These are phyloP conservation scores for Solen grandis DNA, from an alignment of 1,140 invertebrate species.

Conservation along the genomic window DNA sequence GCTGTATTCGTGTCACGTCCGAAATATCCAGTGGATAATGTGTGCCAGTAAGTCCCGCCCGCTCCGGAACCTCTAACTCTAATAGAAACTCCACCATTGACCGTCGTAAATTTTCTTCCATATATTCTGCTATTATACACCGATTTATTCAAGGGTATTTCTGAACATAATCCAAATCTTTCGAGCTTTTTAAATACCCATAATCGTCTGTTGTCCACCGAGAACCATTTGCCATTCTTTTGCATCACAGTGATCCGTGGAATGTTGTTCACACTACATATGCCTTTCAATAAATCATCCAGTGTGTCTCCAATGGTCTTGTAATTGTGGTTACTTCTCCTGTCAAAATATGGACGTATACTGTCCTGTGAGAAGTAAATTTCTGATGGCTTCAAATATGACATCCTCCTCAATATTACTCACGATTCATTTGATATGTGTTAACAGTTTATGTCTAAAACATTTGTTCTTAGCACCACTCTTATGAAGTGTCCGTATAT, in stretches of 20 bases:
- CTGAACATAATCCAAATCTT: conserved; percentile 6
- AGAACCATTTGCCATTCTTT: conserved; percentile 1
- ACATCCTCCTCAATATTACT: too few species aligned
- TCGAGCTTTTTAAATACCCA: conserved; percentile 42
- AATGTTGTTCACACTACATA: background rate
- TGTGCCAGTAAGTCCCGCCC: background rate
- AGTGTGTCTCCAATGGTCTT: background rate
- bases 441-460: too few species aligned
- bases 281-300: background rate
- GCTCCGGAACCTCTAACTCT: background rate
- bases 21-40: background rate
- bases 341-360: conserved; percentile 3
- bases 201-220: conserved; percentile 20
- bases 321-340: background rate
- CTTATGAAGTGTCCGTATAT: too few species aligned
- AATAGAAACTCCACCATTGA: background rate
- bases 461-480: too few species aligned
- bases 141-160: background rate
- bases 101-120: conserved; percentile 6
- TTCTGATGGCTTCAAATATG: conserved; percentile 5
- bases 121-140: background rate
- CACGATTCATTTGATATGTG: too few species aligned
- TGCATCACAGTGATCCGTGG: background rate
- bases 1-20: too few species aligned
- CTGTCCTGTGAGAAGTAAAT: conserved; percentile 14